Conservation (phyloP, 2,888 invertebrate species). For the Notodromas monacha region DNA sequence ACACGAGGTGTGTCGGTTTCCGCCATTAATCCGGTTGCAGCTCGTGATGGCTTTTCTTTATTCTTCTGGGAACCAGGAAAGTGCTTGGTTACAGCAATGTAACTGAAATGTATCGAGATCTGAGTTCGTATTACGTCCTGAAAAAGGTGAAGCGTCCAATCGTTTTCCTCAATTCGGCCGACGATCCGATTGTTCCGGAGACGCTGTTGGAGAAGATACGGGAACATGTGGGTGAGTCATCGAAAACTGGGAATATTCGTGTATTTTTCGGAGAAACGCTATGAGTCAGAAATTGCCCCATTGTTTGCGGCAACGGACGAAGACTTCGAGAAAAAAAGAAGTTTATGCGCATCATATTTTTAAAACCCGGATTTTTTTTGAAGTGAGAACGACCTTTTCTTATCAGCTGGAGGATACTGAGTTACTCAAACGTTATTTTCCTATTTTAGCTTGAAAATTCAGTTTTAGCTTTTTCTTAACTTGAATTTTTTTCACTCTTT, state of each 20-base stretch:
- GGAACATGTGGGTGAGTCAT: slow-evolving; percentile 34
- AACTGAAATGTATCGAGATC: slow-evolving; percentile 46
- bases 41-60: slow-evolving; percentile 1
- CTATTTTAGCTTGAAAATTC: no score
- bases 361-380: no score
- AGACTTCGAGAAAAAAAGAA: no score
- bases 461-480: no score
- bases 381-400: no score
- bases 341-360: no score
- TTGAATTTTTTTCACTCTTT: no score
- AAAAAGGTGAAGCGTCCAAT: slow-evolving; percentile 46
- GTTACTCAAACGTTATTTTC: no score
- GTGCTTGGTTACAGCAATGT: slow-evolving; percentile 43
- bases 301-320: no score
- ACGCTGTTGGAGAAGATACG: slow-evolving; percentile 34
- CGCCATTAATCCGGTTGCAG: not conserved
- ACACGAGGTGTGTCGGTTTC: slow-evolving; percentile 34
- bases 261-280: no score
- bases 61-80: slow-evolving; percentile 21
- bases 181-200: slow-evolving; percentile 67
- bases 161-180: slow-evolving; percentile 60
- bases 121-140: slow-evolving; percentile 46
- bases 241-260: not conserved
- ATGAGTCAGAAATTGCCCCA: no score
- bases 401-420: no score